Evolutionary conservation across 1,140 invertebrate species (phyloP).

Genomic region (Trachymyrmex cornetzi): DNA sequence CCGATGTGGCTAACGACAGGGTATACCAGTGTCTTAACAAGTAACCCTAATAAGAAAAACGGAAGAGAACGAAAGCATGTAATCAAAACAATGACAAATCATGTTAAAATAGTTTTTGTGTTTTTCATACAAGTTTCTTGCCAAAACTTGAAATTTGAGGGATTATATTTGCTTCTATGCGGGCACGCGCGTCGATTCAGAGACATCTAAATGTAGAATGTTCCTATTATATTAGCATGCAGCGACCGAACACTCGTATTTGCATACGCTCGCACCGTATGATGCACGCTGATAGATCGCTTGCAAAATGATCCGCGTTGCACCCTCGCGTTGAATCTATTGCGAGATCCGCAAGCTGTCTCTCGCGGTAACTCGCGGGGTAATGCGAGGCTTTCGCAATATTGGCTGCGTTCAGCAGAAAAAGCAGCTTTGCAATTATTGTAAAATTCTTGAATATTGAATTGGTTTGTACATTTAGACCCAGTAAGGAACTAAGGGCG

Average conservation of each 20-base stretch:
- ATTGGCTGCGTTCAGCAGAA: too few relatives aligned
- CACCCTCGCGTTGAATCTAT: slow-evolving; percentile 41
- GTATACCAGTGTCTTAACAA: slow-evolving; percentile 89
- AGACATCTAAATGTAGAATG: slow-evolving; percentile 33
- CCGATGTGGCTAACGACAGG: slow-evolving; percentile 90
- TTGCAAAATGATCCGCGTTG: slow-evolving; percentile 51
- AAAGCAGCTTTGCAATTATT: too few relatives aligned
- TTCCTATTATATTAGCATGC: slow-evolving; percentile 53
- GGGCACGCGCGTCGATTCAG: background rate
- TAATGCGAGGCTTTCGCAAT: background rate
- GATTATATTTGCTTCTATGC: background rate
- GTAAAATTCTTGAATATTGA: too few relatives aligned
- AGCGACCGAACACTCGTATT: slow-evolving; percentile 36
- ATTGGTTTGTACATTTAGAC: too few relatives aligned
- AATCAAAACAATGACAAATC: background rate
- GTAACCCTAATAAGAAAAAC: slow-evolving; percentile 84
- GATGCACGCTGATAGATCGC: slow-evolving; percentile 45
- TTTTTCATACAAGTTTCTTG: background rate
- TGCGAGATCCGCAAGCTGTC: background rate
- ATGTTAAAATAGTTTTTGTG: background rate
- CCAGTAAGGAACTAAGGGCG: too few relatives aligned
- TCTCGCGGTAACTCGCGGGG: background rate
- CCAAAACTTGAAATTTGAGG: background rate
- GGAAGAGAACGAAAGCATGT: slow-evolving; percentile 16
- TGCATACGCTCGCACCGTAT: slow-evolving; percentile 40